Evolutionary conservation across 2,797 vertebrate genomes (phyloP), one percentile per base, ranked within the genome.

Genomic region (Siniperca obscura): DNA sequence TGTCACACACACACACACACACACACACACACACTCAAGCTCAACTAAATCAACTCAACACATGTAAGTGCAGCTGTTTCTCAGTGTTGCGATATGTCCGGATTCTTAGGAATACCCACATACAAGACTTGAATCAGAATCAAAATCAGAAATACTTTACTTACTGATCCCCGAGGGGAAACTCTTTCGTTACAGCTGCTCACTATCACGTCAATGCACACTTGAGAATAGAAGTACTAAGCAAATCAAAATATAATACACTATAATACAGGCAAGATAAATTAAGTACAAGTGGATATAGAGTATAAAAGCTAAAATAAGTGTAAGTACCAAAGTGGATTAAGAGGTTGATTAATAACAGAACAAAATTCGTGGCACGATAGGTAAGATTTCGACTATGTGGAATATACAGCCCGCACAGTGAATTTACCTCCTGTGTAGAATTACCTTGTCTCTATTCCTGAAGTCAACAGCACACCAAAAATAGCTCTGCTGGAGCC

Each of bases 401-500:
- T 19, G 74, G 30, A 74, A 59, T 11, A 10, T 22, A 52, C 42
- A 65, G 3, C 10, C 65, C 57, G 50, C 13, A 11, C 17, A 56
- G 22, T 40, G 52, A 38, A 61, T 34, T 65, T 21, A 66, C 40
- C 66, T 60, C 59, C 44, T 78, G 81, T 79, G 55, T 68, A 66
- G 73, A 69, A 76, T 69, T 59, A 84, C 78, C 46, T 56, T 19
- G n/a, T 77, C 44, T 76, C 70, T 74, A 50, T 73, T 82, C 38
- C 74, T 73, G 73, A 80, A 80, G 69, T 74, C 70, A 71, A 73
- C 53, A 70, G 65, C 55, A 11, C 36, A 48, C 75, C 70, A 56
- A 69, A 84, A 86, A 87, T 87, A 89, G 79, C 82, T 72, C 40
- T 6, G 22, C 57, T 65, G 74, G 82, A 75, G 83, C 77, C 62